Base-by-base conservation (phyloP, 2,888 invertebrate species). In the Apantesis nais region DNA sequence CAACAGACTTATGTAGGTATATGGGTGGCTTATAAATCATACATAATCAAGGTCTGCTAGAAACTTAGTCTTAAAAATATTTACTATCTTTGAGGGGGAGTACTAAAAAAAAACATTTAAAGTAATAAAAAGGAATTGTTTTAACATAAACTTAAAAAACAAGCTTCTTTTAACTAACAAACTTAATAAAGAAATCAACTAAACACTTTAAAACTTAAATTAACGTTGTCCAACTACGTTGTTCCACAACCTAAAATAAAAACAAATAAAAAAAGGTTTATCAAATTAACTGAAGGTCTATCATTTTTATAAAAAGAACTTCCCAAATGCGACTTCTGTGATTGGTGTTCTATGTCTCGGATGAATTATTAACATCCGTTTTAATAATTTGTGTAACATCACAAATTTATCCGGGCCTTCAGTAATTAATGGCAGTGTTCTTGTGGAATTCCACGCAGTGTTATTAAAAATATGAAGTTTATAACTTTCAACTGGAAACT, bases 341-440 rank as follows among this genome's bases (percentile, higher is more conserved):
- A 92, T 89, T 16, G 87, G 74, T 34, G 89, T 14, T 62, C 93
- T 85, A 4, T 74, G 11, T 1, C 73, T 74, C 0, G 93, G 92
- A 66, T 90, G 77, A 29, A 92, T 60, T 0, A 71, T 65, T 72
- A 93, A 78, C 91, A 93, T 93, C 74, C 87, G 72, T 34, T 85
- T 67, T 62, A 93, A 75, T 58, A 92, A 73, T 0, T 39, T 66
- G 16, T 70, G 22, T 7, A 92, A 74, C 9, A 52, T 31, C 4
- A 62, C 52, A 1, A 88, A 52, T 78, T 89, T 89, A 25, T 34
- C 16, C 8, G 66, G 37, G 63, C 87, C 86, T 2, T 67, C 48
- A 0, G 60, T 37, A 31, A 70, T 73, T 68, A 82, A 72, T 39
- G 58, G 68, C 3, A 41, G 25, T 0, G 63, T 72, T 31, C 70